A percentile compares a stretch with the other conserved stretches of the same genome.
Evolutionary conservation across 2,113 vertebrate genomes (phyloP).

Genomic region (Chionodraco myersi): DNA sequence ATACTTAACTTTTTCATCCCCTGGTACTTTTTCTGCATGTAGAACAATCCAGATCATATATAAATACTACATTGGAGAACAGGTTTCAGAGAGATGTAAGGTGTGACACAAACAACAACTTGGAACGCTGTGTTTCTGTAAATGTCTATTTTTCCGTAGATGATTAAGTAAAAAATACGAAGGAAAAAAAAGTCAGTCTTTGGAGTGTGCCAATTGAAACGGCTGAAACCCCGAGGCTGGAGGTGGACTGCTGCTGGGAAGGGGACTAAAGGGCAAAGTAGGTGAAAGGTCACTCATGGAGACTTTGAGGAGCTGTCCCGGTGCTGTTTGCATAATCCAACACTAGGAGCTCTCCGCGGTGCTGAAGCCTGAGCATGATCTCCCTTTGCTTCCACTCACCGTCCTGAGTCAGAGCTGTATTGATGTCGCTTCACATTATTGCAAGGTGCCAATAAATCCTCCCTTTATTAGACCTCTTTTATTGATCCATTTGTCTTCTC

Average conservation of each 20-base stretch:
- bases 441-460: constrained; percentile 74
- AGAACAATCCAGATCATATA: constrained; percentile 8
- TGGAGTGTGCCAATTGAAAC: neutral
- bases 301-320: constrained; percentile 54
- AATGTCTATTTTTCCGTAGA: constrained; percentile 11
- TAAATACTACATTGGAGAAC: neutral
- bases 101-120: neutral
- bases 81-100: neutral
- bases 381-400: constrained; percentile 3
- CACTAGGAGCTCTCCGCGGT: constrained; percentile 71
- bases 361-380: constrained; percentile 55
- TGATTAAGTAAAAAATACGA: neutral
- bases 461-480: constrained; percentile 71
- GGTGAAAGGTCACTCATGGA: constrained; percentile 41
- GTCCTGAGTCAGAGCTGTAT: constrained; percentile 63
- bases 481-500: constrained; percentile 64
- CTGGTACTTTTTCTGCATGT: neutral
- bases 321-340: constrained; percentile 35
- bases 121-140: neutral
- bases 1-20: neutral
- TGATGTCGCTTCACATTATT: constrained; percentile 70
- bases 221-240: neutral
- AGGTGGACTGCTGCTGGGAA: constrained; percentile 4
- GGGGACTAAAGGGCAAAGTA: constrained; percentile 2
- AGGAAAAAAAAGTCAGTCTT: neutral